A percentile compares a stretch with the other conserved stretches of the same genome.
Conservation (phyloP, 2,113 vertebrate species). For the Lepisosteus oculatus region DNA sequence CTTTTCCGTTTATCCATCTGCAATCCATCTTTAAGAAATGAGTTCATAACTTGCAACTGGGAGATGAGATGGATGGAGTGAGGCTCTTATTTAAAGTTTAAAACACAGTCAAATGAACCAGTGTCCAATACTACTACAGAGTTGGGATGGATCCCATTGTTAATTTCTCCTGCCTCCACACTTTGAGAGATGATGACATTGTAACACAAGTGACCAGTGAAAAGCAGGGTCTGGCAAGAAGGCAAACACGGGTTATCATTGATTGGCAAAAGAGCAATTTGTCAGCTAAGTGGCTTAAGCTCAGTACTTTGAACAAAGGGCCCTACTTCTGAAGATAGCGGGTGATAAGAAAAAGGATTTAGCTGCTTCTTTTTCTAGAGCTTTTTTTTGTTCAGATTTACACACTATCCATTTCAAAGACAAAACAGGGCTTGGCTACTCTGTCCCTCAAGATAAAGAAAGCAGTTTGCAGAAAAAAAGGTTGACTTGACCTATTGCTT, state of each 20-base stretch:
- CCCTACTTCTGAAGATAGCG: no score
- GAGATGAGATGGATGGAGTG: no score
- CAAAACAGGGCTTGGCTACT: no score
- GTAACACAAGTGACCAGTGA: background rate
- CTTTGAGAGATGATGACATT: background rate
- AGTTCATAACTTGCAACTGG: no score
- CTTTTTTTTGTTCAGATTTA: background rate
- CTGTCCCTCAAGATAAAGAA: no score
- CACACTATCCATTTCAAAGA: background rate
- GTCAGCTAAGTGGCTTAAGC: slow-evolving; percentile 2
- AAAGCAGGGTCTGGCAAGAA: background rate
- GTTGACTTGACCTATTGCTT: no score
- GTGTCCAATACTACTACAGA: no score
- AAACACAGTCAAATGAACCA: no score
- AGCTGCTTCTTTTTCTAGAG: background rate
- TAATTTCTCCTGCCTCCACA: background rate
- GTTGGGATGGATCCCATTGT: background rate
- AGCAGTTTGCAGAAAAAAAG: no score
- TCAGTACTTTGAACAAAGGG: background rate
- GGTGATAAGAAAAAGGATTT: background rate
- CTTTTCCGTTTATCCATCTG: no score
- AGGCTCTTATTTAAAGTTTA: no score
- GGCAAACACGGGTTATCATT: background rate
- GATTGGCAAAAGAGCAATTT: background rate
- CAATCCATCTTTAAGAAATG: no score